Evolutionary conservation across 2,888 invertebrate species (phyloP).

Genomic region (Melieria crassipennis): DNA sequence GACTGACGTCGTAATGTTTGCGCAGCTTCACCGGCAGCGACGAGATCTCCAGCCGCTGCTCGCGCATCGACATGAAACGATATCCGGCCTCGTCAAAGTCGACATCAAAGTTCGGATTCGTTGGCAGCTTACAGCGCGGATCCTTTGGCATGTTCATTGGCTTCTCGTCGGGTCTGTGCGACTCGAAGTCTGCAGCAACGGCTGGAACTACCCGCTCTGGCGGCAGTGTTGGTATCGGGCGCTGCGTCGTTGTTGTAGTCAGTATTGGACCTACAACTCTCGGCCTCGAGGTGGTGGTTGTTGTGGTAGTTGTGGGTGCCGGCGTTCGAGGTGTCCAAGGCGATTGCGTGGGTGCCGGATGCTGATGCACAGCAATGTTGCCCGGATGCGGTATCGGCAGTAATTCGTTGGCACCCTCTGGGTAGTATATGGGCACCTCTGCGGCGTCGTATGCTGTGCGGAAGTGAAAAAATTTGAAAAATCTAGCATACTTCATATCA

Average conservation of each 20-base stretch:
- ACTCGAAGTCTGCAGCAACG: constrained; percentile 46
- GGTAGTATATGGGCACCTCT: constrained; percentile 55
- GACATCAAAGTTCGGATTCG: constrained; percentile 61
- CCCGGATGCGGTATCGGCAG: constrained; percentile 37
- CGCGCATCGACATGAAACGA: constrained; percentile 67
- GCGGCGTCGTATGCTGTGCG: constrained; percentile 57
- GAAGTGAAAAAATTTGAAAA: neutral
- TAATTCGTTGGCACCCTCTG: constrained; percentile 52
- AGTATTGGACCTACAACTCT: constrained; percentile 33
- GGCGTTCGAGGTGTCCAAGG: constrained; percentile 53
- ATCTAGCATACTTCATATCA: neutral
- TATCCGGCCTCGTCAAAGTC: constrained; percentile 59
- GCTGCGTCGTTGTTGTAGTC: constrained; percentile 19
- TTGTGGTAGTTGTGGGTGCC: constrained; percentile 55
- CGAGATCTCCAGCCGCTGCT: constrained; percentile 77
- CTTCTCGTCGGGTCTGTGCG: constrained; percentile 36
- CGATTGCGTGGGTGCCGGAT: constrained; percentile 64
- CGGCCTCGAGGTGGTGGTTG: constrained; percentile 49
- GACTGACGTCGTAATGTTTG: constrained; percentile 76
- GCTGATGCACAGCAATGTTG: constrained; percentile 63
- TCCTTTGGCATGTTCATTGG: constrained; percentile 56
- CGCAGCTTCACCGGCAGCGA: constrained; percentile 72
- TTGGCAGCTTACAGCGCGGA: constrained; percentile 58
- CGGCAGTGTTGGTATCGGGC: constrained; percentile 25
- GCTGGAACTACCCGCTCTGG: constrained; percentile 42